phyloP scores from a whole-genome alignment of 1,140 invertebrate genomes.

The Hyphantria cunea region DNA sequence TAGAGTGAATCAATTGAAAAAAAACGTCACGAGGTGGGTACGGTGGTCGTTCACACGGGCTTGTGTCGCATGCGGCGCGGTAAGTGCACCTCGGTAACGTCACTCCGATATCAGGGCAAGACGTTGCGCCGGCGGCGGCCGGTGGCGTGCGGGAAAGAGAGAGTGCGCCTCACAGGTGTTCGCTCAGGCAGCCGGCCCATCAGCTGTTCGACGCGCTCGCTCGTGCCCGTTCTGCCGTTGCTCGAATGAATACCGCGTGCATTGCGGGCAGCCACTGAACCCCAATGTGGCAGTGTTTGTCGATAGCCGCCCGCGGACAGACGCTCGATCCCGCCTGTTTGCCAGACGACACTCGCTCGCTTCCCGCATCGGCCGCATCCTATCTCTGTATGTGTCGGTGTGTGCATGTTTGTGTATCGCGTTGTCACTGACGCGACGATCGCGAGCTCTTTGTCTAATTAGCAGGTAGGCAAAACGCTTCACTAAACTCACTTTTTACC shows the following conservation, averaged over 20 bases:
- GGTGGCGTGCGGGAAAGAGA: constrained; percentile 60
- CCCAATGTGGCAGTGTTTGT: constrained; percentile 49
- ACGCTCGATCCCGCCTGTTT: constrained; percentile 51
- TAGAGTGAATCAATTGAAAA: too few relatives aligned
- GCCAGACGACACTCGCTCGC: constrained; percentile 49
- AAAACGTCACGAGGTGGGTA: too few relatives aligned
- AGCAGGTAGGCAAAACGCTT: constrained; percentile 68
- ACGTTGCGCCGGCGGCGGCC: constrained; percentile 44
- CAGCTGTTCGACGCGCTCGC: constrained; percentile 64
- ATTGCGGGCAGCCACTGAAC: constrained; percentile 46
- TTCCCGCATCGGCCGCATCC: constrained; percentile 31
- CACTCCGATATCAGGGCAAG: constrained; percentile 54
- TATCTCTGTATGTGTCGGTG: constrained; percentile 54
- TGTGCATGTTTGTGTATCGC: constrained; percentile 62
- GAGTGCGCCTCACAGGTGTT: constrained; percentile 72
- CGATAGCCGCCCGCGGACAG: constrained; percentile 58
- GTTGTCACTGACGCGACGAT: constrained; percentile 62
- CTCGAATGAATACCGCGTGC: constrained; percentile 47
- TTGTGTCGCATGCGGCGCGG: constrained; percentile 36
- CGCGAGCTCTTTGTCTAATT: constrained; percentile 74
- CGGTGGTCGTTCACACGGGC: constrained; percentile 68
- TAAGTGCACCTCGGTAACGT: constrained; percentile 20
- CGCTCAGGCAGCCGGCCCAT: constrained; percentile 56
- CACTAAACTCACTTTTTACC: constrained; percentile 49
- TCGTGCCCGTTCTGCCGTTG: constrained; percentile 74